Conservation (phyloP, 1,140 invertebrate genomes). For the Latrodectus geometricus region DNA sequence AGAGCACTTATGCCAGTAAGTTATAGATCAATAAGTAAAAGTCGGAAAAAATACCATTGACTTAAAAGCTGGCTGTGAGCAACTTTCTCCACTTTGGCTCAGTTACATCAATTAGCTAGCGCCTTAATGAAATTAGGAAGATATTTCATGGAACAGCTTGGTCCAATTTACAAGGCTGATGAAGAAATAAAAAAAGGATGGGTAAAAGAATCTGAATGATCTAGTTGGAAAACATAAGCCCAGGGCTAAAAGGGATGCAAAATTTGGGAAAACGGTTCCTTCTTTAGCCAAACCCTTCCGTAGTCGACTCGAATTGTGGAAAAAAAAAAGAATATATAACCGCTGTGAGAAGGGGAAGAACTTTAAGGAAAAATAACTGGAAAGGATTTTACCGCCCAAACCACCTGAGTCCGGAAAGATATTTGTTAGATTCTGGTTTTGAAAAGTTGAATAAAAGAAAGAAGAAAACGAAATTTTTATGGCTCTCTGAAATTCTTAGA, state of each 20-base stretch:
- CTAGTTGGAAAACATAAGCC: constrained; percentile 39
- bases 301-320: neutral
- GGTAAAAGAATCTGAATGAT: constrained; percentile 37
- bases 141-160: neutral
- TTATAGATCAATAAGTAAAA: too few relatives aligned
- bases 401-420: constrained; percentile 49
- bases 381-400: constrained; percentile 40
- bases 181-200: neutral
- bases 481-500: constrained; percentile 47
- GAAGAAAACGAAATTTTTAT: constrained; percentile 42
- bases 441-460: constrained; percentile 19
- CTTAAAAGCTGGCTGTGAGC: too few relatives aligned
- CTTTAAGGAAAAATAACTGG: constrained; percentile 52
- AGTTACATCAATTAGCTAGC: constrained; percentile 26
- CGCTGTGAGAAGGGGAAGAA: neutral
- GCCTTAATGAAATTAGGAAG: constrained; percentile 50
- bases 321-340: constrained; percentile 19
- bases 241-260: neutral
- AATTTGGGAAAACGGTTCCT: constrained; percentile 18
- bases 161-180: neutral
- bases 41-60: too few relatives aligned
- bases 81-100: too few relatives aligned
- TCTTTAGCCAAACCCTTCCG: neutral
- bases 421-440: constrained; percentile 57
- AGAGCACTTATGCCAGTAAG: too few relatives aligned